Base-by-base conservation (phyloP, 53 echinoderm and acorn worm species). In the Crossaster papposus region DNA sequence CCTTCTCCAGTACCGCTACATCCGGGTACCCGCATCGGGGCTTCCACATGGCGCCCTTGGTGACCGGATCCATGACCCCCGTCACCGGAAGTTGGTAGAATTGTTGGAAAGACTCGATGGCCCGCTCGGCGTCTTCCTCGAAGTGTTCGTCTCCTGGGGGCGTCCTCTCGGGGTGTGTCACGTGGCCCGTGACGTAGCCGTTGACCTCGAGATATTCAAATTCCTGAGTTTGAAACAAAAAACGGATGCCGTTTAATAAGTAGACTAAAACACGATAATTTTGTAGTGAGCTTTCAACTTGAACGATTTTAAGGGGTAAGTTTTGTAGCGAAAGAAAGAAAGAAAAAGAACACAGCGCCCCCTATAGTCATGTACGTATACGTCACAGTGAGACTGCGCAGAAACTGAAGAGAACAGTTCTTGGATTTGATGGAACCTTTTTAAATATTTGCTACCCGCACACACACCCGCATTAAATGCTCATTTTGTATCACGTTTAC, bases 1-100 rank as follows among this genome's bases (percentile, higher is more conserved):
- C 89, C 22, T 91, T 89, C 62, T 90, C 87, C 65, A 90, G 76
- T 36, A 86, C 89, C 1, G 89, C 92, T 30, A 94, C 77, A 81
- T 96, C 96, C n/a, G 96, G 91, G 76, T 81, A 96, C 13, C 96
- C 96, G 63, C 96, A 96, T 63, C 96, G 85, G n/a, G 96, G 92
- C 33, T 85, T 91, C 91, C 89, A 91, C 96, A 96, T 96, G 18
- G 88, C 55, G 34, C 51, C 70, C 79, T 94, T 90, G 52, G 96
- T 92, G 13, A 53, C 89, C 53, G 91, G 82, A 58, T 96, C 92
- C 84, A 96, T 89, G 23, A 87, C 81, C 2, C 96, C 94, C 1
- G 94, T 91, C 22, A 82, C 78, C 7, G 92, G 91, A 64, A 96
- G 54, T 70, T 88, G 54, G 77, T 91, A 96, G 82, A 96, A 96